phyloP scores from a whole-genome alignment of 2,113 vertebrate genomes.

The Machaerirhynchus nigripectus region DNA sequence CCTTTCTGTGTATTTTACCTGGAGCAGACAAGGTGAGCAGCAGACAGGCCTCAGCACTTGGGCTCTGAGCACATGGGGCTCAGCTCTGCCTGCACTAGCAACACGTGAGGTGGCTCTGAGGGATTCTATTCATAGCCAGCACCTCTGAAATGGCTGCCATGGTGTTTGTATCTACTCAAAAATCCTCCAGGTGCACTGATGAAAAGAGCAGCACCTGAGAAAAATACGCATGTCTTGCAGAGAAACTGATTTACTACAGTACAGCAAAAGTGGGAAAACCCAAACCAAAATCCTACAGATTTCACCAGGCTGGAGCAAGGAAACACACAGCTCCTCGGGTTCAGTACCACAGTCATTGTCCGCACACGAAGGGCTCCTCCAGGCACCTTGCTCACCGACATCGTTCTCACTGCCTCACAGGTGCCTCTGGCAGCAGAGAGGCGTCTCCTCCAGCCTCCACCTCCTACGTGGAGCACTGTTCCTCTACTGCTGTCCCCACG shows the following conservation, averaged over 20 bases:
- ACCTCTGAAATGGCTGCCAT: accelerated
- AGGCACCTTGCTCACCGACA: accelerated
- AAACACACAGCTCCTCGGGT: accelerated
- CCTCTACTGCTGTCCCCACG: accelerated
- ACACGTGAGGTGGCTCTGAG: accelerated
- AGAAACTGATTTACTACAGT: neutral
- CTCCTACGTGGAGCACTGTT: neutral
- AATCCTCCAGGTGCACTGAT: neutral
- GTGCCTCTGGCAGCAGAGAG: neutral
- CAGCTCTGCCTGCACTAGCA: accelerated
- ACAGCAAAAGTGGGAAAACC: neutral
- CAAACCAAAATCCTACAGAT: neutral
- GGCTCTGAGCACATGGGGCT: accelerated
- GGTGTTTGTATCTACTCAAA: neutral
- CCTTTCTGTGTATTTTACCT: neutral
- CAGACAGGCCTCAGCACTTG: too few species aligned
- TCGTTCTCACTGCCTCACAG: accelerated
- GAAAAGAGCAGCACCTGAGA: neutral
- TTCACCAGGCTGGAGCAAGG: neutral
- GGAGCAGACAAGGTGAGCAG: neutral
- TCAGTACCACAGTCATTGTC: accelerated
- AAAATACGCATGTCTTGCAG: accelerated
- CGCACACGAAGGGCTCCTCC: neutral
- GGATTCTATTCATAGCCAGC: neutral
- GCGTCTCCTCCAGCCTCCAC: accelerated